Percentiles rank a stretch among this genome's conserved stretches.
Conservation (phyloP, 2,797 vertebrate genomes). For the Acipenser transmontanus region DNA sequence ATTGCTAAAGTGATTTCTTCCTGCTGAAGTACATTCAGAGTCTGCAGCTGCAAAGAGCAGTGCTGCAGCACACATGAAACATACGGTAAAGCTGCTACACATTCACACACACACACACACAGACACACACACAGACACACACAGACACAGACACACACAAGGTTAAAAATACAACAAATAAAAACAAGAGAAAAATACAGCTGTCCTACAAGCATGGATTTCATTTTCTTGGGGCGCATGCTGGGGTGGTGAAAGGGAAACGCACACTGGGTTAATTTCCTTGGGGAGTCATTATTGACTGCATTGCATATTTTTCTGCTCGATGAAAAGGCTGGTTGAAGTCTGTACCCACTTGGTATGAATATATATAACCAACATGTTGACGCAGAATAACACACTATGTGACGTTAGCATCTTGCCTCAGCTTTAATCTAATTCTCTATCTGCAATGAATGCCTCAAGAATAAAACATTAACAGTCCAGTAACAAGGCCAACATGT, state of each 20-base stretch:
- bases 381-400: neutral
- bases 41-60: neutral
- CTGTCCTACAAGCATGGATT: neutral
- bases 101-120: neutral
- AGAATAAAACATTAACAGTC: too few relatives aligned
- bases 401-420: neutral
- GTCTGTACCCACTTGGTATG: constrained; percentile 5
- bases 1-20: too few relatives aligned
- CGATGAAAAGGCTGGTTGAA: constrained; percentile 4
- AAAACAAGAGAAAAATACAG: neutral
- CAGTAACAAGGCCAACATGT: too few relatives aligned
- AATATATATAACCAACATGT: neutral
- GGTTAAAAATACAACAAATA: neutral
- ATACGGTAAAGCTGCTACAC: neutral
- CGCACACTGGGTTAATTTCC: constrained; percentile 4
- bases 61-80: neutral
- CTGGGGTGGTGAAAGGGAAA: neutral
- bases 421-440: neutral
- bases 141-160: neutral
- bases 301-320: constrained; percentile 3
- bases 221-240: neutral
- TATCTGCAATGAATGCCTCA: too few relatives aligned
- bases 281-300: constrained; percentile 7
- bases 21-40: too few relatives aligned
- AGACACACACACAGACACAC: neutral